A percentile compares a stretch with the other conserved stretches of the same genome.
Evolutionary conservation across 1,140 invertebrate genomes (phyloP).

Genomic region (Microvelia longipes): DNA sequence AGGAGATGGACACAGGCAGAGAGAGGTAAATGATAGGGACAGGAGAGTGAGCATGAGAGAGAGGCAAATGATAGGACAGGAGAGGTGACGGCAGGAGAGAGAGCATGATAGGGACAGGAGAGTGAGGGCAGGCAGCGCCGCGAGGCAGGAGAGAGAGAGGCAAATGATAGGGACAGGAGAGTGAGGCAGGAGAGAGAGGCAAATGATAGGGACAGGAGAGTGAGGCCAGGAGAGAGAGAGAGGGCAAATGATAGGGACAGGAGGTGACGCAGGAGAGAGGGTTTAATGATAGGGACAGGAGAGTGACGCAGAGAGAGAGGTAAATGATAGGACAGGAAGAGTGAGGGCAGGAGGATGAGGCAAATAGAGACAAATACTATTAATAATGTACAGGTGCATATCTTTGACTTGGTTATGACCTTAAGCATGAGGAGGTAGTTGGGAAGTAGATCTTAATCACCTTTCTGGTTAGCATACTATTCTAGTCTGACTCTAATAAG

Average conservation of each 20-base stretch:
- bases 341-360: background rate
- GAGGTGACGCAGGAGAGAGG: background rate
- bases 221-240: conserved; percentile 2
- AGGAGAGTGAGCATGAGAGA: background rate
- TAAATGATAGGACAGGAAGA: background rate
- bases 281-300: background rate
- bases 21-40: background rate
- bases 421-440: no score
- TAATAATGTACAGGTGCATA: no score
- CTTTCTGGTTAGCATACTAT: no score
- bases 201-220: background rate
- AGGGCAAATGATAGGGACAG: background rate
- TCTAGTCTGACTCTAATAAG: no score
- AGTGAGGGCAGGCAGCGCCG: background rate
- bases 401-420: no score
- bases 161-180: background rate
- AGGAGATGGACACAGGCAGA: background rate
- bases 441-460: no score
- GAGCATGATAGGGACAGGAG: background rate
- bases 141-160: background rate
- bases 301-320: background rate
- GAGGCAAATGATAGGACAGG: background rate
- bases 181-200: background rate
- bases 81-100: background rate
- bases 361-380: no score